Conservation (phyloP, 2,113 vertebrate genomes). For the Parotia lawesii region DNA sequence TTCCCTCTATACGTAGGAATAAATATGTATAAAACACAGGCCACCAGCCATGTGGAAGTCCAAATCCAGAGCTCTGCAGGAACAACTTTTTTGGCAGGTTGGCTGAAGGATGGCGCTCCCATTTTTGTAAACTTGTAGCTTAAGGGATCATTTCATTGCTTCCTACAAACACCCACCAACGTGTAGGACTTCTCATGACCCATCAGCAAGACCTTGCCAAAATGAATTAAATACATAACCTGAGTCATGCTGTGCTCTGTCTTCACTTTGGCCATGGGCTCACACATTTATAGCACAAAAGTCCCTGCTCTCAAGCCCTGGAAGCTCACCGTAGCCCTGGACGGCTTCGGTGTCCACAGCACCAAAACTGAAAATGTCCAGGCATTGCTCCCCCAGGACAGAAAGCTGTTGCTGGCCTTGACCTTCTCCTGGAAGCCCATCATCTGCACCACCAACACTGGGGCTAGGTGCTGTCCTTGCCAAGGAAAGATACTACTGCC, state of each 20-base stretch:
- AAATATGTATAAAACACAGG: neutral
- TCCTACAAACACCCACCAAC: neutral
- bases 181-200: neutral
- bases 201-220: neutral
- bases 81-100: neutral
- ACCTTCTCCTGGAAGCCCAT: neutral
- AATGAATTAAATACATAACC: neutral
- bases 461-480: neutral
- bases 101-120: neutral
- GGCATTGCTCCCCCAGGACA: neutral
- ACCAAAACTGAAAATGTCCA: neutral
- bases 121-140: neutral
- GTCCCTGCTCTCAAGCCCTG: neutral
- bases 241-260: neutral
- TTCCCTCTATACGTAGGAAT: fast-evolving
- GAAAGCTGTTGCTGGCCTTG: neutral
- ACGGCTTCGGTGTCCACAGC: fast-evolving
- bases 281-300: neutral
- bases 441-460: neutral
- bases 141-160: neutral
- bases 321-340: neutral
- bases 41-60: neutral
- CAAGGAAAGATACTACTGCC: fast-evolving
- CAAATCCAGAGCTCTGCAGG: neutral
- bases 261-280: neutral